Conservation (phyloP, 1,140 invertebrate genomes). For the roundworm (Caenorhabditis elegans) region WBcel235 BX284605.5:1351001-1351500, state of each 20-base stretch:
- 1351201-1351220: not conserved
- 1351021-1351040: no score
- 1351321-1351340: not conserved
- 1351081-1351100: no score
- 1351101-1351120: no score
- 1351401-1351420: not conserved
- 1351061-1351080: no score
- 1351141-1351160: not conserved
- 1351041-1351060: no score
- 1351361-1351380: no score
- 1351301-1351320: not conserved
- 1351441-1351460: not conserved
- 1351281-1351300: no score
- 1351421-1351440: not conserved
- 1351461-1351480: not conserved
- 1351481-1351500: not conserved
- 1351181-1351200: not conserved
- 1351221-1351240: not conserved
- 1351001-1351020: no score
- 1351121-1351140: no score
- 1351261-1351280: constrained; percentile 15
- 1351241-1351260: no score
- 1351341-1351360: no score
- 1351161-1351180: not conserved
- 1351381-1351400: not conserved